Evolutionary conservation across 2,113 vertebrate species (phyloP).

Genomic region (Lophius piscatorius): DNA sequence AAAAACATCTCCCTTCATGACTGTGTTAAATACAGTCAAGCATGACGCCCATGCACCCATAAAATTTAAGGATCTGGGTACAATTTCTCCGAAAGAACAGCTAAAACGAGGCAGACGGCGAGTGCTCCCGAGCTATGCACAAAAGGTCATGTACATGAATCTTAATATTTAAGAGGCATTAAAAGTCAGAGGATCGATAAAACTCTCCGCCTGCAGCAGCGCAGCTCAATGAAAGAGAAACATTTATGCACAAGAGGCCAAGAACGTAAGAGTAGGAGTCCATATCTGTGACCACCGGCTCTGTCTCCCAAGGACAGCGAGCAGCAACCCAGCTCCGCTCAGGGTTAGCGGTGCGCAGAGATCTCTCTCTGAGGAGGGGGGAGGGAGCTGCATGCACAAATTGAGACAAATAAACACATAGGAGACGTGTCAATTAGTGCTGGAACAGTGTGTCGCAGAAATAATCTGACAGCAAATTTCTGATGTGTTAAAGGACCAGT

Average conservation of each 20-base stretch:
- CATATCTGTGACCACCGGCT: conserved; percentile 52
- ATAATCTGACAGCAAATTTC: not conserved
- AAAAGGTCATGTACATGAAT: conserved; percentile 72
- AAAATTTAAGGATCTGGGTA: not conserved
- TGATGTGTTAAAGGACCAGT: no score
- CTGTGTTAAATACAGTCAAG: conserved; percentile 14
- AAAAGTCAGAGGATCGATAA: conserved; percentile 71
- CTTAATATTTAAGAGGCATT: conserved; percentile 71
- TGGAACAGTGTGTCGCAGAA: not conserved
- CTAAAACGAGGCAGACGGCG: conserved; percentile 24
- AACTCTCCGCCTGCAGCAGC: conserved; percentile 32
- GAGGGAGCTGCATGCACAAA: conserved; percentile 27
- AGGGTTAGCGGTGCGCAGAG: conserved; percentile 45
- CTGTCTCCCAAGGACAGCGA: conserved; percentile 51
- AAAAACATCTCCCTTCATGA: not conserved
- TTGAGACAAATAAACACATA: conserved; percentile 6
- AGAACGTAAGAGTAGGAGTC: conserved; percentile 54
- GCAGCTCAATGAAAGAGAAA: conserved; percentile 61
- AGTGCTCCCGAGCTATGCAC: conserved; percentile 51
- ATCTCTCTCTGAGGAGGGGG: conserved; percentile 42
- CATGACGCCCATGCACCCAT: conserved; percentile 9
- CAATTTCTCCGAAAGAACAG: conserved; percentile 15
- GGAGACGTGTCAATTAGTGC: not conserved
- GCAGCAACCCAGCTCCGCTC: conserved; percentile 47
- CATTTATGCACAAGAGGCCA: conserved; percentile 41